phyloP scores from a whole-genome alignment of 2,113 vertebrate genomes.

The Chamaea fasciata region DNA sequence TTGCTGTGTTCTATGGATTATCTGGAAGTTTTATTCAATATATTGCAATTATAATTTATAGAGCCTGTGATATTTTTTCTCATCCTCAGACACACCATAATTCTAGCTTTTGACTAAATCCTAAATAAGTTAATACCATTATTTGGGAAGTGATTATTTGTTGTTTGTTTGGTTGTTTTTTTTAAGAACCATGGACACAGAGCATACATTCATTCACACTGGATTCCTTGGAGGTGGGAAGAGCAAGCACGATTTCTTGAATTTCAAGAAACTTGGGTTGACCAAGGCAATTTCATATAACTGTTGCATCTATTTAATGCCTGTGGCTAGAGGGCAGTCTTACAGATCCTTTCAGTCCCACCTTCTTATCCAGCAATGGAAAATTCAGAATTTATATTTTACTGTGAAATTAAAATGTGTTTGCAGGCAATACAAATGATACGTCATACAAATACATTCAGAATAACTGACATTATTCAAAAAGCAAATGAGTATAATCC shows the following conservation, averaged over 20 bases:
- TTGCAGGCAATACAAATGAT: neutral
- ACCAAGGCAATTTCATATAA: neutral
- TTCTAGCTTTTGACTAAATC: neutral
- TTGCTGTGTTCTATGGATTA: neutral
- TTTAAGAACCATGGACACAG: neutral
- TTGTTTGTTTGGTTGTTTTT: neutral
- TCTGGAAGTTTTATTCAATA: neutral
- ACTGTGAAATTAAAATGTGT: neutral
- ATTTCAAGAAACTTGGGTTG: neutral
- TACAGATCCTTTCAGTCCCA: neutral
- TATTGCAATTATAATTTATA: neutral
- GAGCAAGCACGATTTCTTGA: neutral
- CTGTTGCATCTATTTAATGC: neutral
- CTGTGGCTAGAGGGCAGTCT: neutral
- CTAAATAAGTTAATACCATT: neutral
- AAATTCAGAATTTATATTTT: neutral
- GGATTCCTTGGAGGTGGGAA: neutral
- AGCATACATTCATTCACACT: neutral
- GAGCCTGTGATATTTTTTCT: neutral
- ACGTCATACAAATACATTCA: neutral
- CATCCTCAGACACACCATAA: neutral
- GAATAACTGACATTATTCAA: neutral
- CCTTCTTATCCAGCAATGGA: neutral
- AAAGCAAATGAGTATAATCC: neutral
- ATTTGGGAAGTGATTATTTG: neutral